phyloP scores from a whole-genome alignment of 2,888 invertebrate genomes.

The Tanypteryx hageni region DNA sequence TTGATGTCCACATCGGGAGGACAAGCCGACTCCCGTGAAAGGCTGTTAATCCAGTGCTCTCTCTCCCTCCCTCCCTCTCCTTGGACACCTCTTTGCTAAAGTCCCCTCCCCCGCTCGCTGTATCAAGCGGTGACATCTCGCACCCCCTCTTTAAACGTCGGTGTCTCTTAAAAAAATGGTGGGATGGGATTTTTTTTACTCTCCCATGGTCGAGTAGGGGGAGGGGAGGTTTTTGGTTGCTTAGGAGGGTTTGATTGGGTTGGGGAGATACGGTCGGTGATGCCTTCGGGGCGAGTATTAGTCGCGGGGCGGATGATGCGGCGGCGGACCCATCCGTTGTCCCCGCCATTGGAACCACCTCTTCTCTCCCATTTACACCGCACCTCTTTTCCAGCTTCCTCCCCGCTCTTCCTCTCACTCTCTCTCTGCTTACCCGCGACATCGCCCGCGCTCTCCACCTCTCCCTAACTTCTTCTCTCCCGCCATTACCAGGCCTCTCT shows the following conservation, averaged over 20 bases:
- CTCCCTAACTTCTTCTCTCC: background rate
- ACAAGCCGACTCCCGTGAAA: no score
- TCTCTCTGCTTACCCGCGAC: background rate
- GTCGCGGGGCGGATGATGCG: background rate
- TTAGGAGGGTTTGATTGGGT: background rate
- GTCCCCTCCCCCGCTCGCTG: no score
- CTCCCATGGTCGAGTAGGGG: no score
- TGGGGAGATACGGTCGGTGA: background rate
- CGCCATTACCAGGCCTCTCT: background rate
- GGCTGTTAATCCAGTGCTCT: no score
- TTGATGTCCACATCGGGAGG: no score
- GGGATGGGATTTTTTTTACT: no score
- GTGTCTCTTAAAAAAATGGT: no score
- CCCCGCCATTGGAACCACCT: background rate
- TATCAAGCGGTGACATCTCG: no score
- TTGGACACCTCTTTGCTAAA: no score
- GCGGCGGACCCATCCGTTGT: slow-evolving; percentile 8
- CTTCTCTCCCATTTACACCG: no score
- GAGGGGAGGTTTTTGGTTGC: background rate
- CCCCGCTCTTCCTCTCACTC: background rate
- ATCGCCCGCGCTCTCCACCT: background rate
- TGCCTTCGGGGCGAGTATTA: background rate
- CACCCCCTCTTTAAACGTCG: no score
- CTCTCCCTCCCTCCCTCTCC: no score
- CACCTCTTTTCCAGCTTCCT: background rate